phyloP scores from a whole-genome alignment of 2,888 invertebrate species.

The Operophtera brumata region DNA sequence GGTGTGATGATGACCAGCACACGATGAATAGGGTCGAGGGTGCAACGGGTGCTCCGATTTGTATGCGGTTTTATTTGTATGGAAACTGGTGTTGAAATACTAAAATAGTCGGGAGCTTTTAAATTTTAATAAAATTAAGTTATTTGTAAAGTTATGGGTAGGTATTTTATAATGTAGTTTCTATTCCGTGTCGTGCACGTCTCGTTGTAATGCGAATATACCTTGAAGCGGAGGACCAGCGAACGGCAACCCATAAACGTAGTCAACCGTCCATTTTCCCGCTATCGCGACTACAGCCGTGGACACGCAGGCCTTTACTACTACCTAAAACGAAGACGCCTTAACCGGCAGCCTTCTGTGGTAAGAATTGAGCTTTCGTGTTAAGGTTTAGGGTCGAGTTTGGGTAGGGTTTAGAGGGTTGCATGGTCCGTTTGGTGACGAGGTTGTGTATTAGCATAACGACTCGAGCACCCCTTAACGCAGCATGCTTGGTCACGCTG shows the following conservation, averaged over 20 bases:
- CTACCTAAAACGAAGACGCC: slow-evolving; percentile 26
- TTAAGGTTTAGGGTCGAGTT: slow-evolving; percentile 27
- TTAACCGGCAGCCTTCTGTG: slow-evolving; percentile 25
- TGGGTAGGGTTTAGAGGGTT: slow-evolving; percentile 17
- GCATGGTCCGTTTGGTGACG: slow-evolving; percentile 31
- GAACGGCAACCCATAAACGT: slow-evolving; percentile 73
- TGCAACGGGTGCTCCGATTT: no score
- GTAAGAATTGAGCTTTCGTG: slow-evolving; percentile 18
- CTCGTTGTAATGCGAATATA: slow-evolving; percentile 38
- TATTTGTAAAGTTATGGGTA: no score
- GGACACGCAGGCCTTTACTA: slow-evolving; percentile 65
- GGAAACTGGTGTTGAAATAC: no score
- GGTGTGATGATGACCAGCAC: no score
- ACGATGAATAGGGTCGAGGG: no score
- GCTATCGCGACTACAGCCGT: slow-evolving; percentile 70
- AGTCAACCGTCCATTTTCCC: slow-evolving; percentile 79
- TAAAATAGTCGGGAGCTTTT: no score
- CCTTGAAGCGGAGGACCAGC: slow-evolving; percentile 68
- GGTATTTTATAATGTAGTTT: neutral
- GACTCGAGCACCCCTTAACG: slow-evolving; percentile 77
- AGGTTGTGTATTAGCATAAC: slow-evolving; percentile 72
- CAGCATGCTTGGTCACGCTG: slow-evolving; percentile 80
- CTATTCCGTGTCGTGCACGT: slow-evolving; percentile 11
- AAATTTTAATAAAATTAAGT: no score
- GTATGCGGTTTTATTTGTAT: no score